These are phyloP conservation scores for Lytechinus pictus DNA, from an alignment of 35 echinoderm and acorn worm species.

Conservation along the genomic window DNA sequence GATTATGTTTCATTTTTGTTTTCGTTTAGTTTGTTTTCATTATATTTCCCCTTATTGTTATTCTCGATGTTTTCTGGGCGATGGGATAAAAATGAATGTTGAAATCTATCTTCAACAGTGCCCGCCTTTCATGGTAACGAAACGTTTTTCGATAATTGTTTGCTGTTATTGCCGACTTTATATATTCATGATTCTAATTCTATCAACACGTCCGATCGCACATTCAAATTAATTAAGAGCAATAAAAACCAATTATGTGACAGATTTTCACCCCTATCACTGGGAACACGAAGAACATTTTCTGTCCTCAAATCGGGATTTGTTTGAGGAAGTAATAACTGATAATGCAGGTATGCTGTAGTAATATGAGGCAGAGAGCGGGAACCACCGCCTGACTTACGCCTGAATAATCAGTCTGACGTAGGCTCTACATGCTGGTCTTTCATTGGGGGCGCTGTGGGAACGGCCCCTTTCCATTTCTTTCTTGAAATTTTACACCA, in stretches of 20 bases:
- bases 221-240: background rate
- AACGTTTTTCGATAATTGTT: background rate
- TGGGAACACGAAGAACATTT: background rate
- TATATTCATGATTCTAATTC: background rate
- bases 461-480: background rate
- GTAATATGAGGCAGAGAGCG: background rate
- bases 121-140: background rate
- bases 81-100: too few relatives aligned
- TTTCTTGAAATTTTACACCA: too few relatives aligned
- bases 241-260: background rate
- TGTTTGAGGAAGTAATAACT: conserved; percentile 4
- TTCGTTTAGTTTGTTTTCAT: too few relatives aligned
- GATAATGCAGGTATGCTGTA: background rate
- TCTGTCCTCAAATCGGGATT: background rate
- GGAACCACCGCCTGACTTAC: background rate
- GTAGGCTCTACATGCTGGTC: background rate
- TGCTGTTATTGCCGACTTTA: background rate
- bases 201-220: background rate
- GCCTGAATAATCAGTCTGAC: background rate
- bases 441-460: background rate
- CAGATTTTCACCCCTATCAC: background rate
- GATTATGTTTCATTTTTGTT: too few relatives aligned
- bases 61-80: too few relatives aligned
- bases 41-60: too few relatives aligned
- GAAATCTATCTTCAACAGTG: too few relatives aligned